These are phyloP conservation scores for Epirrhoe tristata DNA, from an alignment of 2,888 invertebrate species.

Conservation along the genomic window DNA sequence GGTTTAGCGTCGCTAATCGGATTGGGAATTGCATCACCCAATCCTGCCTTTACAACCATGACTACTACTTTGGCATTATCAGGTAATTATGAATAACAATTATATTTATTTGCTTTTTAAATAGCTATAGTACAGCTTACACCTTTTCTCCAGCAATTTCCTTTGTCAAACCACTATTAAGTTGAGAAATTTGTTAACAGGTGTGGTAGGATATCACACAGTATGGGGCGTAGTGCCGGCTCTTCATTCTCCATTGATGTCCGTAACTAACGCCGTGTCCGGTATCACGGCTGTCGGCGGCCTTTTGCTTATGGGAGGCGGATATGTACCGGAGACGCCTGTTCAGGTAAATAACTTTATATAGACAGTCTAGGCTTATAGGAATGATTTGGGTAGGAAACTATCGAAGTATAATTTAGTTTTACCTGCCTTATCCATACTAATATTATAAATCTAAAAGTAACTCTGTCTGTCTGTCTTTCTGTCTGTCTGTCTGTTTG, in stretches of 20 bases:
- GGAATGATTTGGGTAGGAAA: no score
- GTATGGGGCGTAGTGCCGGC: slow-evolving; percentile 97
- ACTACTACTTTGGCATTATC: slow-evolving; percentile 93
- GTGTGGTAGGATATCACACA: slow-evolving; percentile 94
- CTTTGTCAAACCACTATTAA: no score
- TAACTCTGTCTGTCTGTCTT: no score
- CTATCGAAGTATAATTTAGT: no score
- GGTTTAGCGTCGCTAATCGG: slow-evolving; percentile 89
- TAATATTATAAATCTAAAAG: no score
- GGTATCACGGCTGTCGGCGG: slow-evolving; percentile 97
- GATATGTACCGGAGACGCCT: slow-evolving; percentile 90
- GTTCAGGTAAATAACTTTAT: slow-evolving; percentile 84
- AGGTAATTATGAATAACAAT: slow-evolving; percentile 72
- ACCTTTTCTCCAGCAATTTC: no score
- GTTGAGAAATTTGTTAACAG: slow-evolving; percentile 60
- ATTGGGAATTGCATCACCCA: slow-evolving; percentile 91
- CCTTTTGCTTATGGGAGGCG: slow-evolving; percentile 93
- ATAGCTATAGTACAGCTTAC: no score
- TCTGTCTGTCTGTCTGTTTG: no score
- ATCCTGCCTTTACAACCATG: slow-evolving; percentile 94
- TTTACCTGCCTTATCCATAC: no score
- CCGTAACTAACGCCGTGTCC: slow-evolving; percentile 96
- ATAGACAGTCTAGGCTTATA: no score
- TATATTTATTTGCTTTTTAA: background rate
- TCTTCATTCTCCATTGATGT: slow-evolving; percentile 96